phyloP scores from a whole-genome alignment of 2,797 vertebrate genomes.

The Perdix hodgsoniae region DNA sequence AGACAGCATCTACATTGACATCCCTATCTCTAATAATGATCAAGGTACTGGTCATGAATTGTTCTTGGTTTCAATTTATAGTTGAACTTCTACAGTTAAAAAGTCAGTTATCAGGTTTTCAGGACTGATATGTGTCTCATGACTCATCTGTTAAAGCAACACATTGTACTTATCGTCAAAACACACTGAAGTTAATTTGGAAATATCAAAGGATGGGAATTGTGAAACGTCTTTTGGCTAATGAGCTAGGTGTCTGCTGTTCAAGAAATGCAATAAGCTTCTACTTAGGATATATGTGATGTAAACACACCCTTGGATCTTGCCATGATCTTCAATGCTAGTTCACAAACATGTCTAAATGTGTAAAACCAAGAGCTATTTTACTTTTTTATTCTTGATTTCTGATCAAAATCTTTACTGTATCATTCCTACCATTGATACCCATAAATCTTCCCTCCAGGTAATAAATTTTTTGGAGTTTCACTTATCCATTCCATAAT shows the following conservation, averaged over 20 bases:
- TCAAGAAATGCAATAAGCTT: background rate
- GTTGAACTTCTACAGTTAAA: background rate
- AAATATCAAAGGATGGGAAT: background rate
- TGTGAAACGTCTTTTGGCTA: background rate
- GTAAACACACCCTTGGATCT: background rate
- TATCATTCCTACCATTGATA: background rate
- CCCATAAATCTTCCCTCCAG: background rate
- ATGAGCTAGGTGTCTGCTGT: background rate
- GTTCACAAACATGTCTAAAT: background rate
- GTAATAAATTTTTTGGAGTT: background rate
- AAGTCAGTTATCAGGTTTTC: background rate
- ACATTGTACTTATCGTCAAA: background rate
- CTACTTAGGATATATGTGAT: background rate
- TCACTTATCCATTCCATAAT: background rate
- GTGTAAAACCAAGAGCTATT: background rate
- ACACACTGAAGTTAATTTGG: background rate
- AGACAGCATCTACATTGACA: background rate
- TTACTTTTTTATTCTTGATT: background rate
- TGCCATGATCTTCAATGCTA: background rate
- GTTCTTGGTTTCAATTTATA: background rate
- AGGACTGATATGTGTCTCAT: background rate
- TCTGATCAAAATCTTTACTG: background rate
- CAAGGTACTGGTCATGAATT: background rate
- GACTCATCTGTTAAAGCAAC: background rate
- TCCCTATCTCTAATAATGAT: background rate